Percentiles rank a stretch among this genome's conserved stretches.
Evolutionary conservation across 2,113 vertebrate species (phyloP).

Genomic region (Nansenia antarctica): DNA sequence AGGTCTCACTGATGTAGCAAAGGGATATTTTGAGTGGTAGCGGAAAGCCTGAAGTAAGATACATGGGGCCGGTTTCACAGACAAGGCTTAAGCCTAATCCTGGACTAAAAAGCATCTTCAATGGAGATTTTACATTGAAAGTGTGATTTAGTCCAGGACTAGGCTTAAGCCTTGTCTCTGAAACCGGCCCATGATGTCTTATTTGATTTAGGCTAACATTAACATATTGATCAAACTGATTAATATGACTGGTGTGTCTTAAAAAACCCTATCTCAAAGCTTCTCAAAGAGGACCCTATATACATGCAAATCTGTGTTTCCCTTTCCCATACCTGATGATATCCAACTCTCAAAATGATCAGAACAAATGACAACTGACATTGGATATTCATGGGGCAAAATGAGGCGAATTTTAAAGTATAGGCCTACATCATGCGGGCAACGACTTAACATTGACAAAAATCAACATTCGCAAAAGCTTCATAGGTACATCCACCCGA

Average conservation of each 20-base stretch:
- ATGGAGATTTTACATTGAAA: background rate
- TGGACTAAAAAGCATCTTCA: background rate
- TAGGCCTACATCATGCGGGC: background rate
- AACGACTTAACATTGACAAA: background rate
- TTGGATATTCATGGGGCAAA: background rate
- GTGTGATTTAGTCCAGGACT: too few relatives aligned
- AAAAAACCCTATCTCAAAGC: too few relatives aligned
- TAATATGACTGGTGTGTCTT: too few relatives aligned
- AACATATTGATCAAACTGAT: too few relatives aligned
- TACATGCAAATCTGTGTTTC: background rate
- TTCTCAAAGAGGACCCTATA: background rate
- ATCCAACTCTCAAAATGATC: background rate
- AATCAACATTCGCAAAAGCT: background rate
- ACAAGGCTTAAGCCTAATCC: background rate
- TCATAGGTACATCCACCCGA: background rate
- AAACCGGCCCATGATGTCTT: too few relatives aligned
- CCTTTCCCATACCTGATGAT: background rate
- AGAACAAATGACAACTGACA: background rate
- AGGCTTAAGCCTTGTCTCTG: too few relatives aligned
- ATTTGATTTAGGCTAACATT: too few relatives aligned
- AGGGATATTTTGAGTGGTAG: background rate
- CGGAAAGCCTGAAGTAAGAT: background rate
- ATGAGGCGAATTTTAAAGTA: background rate
- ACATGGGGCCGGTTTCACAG: too few relatives aligned
- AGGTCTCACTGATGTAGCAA: too few relatives aligned